Conservation (phyloP, 2,888 invertebrate genomes). For the Creontiades dilutus region DNA sequence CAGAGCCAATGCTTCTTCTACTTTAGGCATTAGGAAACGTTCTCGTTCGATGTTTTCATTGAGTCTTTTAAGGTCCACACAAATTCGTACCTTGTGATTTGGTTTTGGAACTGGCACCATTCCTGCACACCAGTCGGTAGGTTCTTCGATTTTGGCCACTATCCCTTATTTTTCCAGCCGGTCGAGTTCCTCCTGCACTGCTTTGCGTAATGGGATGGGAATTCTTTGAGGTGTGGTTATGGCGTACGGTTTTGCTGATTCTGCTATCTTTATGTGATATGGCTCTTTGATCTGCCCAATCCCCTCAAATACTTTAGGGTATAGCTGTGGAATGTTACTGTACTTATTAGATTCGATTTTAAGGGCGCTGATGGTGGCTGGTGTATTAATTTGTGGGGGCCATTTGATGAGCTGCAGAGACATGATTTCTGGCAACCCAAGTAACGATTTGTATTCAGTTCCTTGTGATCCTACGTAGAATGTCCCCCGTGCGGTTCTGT, state of each 20-base stretch:
- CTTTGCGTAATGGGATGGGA: conserved; percentile 43
- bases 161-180: neutral
- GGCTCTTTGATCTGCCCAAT: conserved; percentile 16
- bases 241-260: neutral
- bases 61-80: conserved; percentile 41
- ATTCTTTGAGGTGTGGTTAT: conserved; percentile 34
- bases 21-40: conserved; percentile 38
- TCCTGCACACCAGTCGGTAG: conserved; percentile 60
- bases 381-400: neutral
- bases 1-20: conserved; percentile 74
- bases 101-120: conserved; percentile 63
- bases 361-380: neutral
- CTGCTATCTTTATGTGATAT: neutral
- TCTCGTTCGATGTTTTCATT: conserved; percentile 40
- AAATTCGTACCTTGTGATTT: conserved; percentile 31
- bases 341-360: neutral
- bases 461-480: conserved; percentile 19
- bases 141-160: conserved; percentile 13
- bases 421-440: conserved; percentile 35
- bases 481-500: no score
- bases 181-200: conserved; percentile 23
- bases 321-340: neutral
- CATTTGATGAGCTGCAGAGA: neutral
- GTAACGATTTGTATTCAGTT: conserved; percentile 33
- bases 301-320: neutral